Conservation (phyloP, 2,113 vertebrate genomes). For the Pristiophorus japonicus region DNA sequence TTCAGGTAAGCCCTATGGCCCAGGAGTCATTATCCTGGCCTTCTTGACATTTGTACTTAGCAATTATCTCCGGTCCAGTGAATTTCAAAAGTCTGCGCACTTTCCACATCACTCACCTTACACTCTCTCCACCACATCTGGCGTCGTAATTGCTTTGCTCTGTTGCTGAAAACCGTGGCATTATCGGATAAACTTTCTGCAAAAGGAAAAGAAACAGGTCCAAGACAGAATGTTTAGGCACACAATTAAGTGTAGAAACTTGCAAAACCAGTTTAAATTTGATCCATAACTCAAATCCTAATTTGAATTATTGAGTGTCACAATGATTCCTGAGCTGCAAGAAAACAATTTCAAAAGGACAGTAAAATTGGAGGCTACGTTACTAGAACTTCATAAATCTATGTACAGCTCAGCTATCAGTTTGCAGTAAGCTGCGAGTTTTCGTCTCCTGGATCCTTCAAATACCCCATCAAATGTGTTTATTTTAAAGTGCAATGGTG, state of each 20-base stretch:
- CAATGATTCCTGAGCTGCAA: neutral
- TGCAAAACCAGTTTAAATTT: neutral
- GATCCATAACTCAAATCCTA: neutral
- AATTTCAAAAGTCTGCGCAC: neutral
- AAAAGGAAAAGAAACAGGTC: slow-evolving; percentile 43
- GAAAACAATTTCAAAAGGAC: neutral
- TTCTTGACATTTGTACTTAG: neutral
- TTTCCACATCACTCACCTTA: slow-evolving; percentile 65
- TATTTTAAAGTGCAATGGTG: neutral
- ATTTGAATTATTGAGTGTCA: neutral
- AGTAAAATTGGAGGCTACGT: neutral
- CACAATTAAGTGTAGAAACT: slow-evolving; percentile 39
- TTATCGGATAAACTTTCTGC: slow-evolving; percentile 95
- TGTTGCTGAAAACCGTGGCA: slow-evolving; percentile 93
- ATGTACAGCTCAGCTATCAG: neutral
- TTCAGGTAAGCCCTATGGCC: neutral
- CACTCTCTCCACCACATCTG: slow-evolving; percentile 97
- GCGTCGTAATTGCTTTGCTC: slow-evolving; percentile 91
- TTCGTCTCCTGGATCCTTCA: neutral
- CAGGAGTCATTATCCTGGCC: neutral
- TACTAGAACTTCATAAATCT: neutral
- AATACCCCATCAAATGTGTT: neutral
- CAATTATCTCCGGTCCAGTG: neutral
- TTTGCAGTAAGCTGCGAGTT: neutral
- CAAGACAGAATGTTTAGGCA: slow-evolving; percentile 42